Evolutionary conservation across 37 sponge, comb jelly and placozoan genomes (phyloP).

Genomic region (Hormiphora californensis): DNA sequence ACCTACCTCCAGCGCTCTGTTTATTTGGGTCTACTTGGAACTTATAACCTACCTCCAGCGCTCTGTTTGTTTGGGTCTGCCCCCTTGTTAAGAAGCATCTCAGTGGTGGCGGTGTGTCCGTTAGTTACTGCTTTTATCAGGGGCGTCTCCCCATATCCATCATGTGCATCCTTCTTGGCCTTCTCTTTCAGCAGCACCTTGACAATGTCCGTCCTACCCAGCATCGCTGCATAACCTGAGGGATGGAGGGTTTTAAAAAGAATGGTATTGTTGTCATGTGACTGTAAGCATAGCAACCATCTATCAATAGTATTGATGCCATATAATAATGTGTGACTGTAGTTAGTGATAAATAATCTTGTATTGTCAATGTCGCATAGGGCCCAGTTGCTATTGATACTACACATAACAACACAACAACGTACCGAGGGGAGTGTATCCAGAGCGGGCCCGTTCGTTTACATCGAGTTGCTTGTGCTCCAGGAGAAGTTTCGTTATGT

Average conservation of each 20-base stretch:
- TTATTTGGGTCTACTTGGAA: too few species aligned
- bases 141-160: conserved; percentile 28
- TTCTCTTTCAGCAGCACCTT: conserved; percentile 36
- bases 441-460: conserved; percentile 1
- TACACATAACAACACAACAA: too few species aligned
- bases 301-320: too few species aligned
- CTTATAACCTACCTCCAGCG: background rate
- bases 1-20: background rate
- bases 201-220: conserved; percentile 23
- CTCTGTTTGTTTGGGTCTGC: conserved; percentile 39
- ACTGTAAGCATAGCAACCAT: too few species aligned
- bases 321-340: too few species aligned
- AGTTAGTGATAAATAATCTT: too few species aligned
- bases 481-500: conserved; percentile 42
- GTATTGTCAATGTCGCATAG: too few species aligned
- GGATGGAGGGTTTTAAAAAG: too few species aligned
- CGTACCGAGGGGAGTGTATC: conserved; percentile 16
- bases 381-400: too few species aligned
- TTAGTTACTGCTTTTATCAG: conserved; percentile 11
- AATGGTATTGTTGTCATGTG: too few species aligned
- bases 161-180: background rate
- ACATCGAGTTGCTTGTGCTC: conserved; percentile 36
- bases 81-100: conserved; percentile 51
- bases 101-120: background rate
- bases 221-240: conserved; percentile 51